These are phyloP conservation scores for Aplidium turbinatum DNA, from an alignment of 23 tunicate species.

Conservation along the genomic window DNA sequence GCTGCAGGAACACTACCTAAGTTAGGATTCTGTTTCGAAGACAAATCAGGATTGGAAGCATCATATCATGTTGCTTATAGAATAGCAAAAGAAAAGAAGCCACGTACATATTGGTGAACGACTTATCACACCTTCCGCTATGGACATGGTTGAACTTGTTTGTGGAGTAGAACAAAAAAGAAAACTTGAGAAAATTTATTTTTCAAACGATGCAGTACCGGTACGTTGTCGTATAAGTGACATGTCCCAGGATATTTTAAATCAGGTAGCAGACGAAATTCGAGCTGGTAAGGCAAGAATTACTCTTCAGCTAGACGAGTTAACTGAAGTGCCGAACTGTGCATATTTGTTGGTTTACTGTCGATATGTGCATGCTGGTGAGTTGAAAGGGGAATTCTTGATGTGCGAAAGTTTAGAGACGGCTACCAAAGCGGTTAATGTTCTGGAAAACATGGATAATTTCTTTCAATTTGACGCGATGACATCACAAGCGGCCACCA, in stretches of 20 bases:
- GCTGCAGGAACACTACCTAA: slow-evolving; percentile 30
- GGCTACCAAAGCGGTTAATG: slow-evolving; percentile 31
- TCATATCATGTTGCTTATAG: slow-evolving; percentile 20
- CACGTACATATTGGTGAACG: slow-evolving; percentile 17
- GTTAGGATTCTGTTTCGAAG: slow-evolving; percentile 21
- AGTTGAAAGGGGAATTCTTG: slow-evolving; percentile 33
- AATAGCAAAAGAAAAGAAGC: slow-evolving; percentile 33
- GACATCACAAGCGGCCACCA: too few species aligned
- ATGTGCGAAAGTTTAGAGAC: slow-evolving; percentile 33
- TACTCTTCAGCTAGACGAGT: slow-evolving; percentile 30
- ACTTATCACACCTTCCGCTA: slow-evolving; percentile 18
- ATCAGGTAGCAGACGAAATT: slow-evolving; percentile 33
- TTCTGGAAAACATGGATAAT: slow-evolving; percentile 23
- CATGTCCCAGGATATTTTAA: slow-evolving; percentile 29
- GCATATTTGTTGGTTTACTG: slow-evolving; percentile 42
- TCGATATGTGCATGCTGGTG: slow-evolving; percentile 41
- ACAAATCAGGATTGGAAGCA: slow-evolving; percentile 33
- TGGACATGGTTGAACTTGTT: slow-evolving; percentile 23
- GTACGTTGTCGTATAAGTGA: slow-evolving; percentile 36
- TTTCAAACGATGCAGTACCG: slow-evolving; percentile 36
- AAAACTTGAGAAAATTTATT: slow-evolving; percentile 24
- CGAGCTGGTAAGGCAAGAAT: slow-evolving; percentile 39
- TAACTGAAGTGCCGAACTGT: slow-evolving; percentile 27
- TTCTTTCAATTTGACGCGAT: too few species aligned
- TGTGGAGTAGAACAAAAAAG: slow-evolving; percentile 9